Percentiles rank a stretch among this genome's conserved stretches.
These are phyloP conservation scores for Tinamus major DNA, from an alignment of 2,797 vertebrate genomes.

Conservation along the genomic window DNA sequence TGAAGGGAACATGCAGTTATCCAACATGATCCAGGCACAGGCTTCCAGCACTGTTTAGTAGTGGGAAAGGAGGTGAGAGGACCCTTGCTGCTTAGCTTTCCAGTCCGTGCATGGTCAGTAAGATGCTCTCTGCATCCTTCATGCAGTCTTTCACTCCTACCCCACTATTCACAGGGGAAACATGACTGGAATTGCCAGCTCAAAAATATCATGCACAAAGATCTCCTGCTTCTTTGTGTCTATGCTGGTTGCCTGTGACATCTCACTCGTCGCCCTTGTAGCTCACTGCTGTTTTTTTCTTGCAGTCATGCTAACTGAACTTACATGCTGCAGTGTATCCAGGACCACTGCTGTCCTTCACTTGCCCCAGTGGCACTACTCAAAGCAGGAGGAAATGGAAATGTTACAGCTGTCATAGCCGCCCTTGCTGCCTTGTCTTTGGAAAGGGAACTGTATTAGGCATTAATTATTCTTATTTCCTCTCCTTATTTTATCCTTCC, in stretches of 20 bases:
- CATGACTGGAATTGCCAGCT: slow-evolving; percentile 55
- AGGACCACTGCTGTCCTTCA: slow-evolving; percentile 71
- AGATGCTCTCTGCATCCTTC: slow-evolving; percentile 35
- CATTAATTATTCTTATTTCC: slow-evolving; percentile 51
- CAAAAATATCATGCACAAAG: slow-evolving; percentile 54
- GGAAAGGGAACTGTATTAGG: slow-evolving; percentile 41
- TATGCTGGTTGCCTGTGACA: slow-evolving; percentile 56
- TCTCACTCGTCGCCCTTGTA: slow-evolving; percentile 56
- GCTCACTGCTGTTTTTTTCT: slow-evolving; percentile 13
- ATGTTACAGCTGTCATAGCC: slow-evolving; percentile 67
- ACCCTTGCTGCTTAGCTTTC: slow-evolving; percentile 13
- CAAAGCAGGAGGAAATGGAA: slow-evolving; percentile 65
- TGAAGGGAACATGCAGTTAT: not conserved
- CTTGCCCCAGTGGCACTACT: slow-evolving; percentile 49
- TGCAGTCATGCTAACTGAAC: slow-evolving; percentile 68
- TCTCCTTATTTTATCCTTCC: slow-evolving; percentile 3
- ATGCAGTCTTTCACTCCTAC: slow-evolving; percentile 25
- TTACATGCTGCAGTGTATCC: slow-evolving; percentile 60
- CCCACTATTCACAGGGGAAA: slow-evolving; percentile 31
- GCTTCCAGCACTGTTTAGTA: not conserved
- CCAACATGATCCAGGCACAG: not conserved
- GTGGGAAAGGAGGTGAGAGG: not conserved
- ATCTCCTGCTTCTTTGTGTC: slow-evolving; percentile 62
- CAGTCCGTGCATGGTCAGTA: not conserved
- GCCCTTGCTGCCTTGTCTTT: slow-evolving; percentile 63